Conservation (phyloP, 2,888 invertebrate species). For the Piscicola geometra region DNA sequence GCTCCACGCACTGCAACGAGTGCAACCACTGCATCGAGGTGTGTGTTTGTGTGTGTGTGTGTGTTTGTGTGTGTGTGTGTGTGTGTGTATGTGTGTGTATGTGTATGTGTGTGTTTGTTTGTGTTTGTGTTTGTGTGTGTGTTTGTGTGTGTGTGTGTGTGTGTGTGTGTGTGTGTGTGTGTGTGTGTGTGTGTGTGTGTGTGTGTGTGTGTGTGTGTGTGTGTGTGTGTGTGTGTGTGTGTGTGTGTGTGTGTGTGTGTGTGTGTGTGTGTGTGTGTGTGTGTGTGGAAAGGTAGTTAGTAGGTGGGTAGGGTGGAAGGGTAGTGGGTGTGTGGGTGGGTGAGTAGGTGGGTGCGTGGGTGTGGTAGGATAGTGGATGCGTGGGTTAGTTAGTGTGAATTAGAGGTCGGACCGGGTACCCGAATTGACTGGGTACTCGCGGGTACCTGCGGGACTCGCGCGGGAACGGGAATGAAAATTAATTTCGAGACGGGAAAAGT, state of each 20-base stretch:
- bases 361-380: no score
- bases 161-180: no score
- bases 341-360: no score
- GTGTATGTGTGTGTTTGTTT: neutral
- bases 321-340: no score
- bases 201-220: slow-evolving; percentile 37
- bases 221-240: slow-evolving; percentile 46
- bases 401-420: no score
- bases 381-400: no score
- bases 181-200: no score
- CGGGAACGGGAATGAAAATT: no score
- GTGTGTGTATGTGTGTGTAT: neutral
- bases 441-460: no score
- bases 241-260: neutral
- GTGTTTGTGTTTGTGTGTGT: neutral
- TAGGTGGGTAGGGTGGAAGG: neutral
- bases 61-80: neutral
- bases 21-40: slow-evolving; percentile 84
- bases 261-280: neutral
- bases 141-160: no score
- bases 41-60: slow-evolving; percentile 37
- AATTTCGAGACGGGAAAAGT: no score
- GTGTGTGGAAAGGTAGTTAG: neutral
- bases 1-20: slow-evolving; percentile 97
- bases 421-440: no score